phyloP scores from a whole-genome alignment of 2,113 vertebrate species.

The Hassar affinis region DNA sequence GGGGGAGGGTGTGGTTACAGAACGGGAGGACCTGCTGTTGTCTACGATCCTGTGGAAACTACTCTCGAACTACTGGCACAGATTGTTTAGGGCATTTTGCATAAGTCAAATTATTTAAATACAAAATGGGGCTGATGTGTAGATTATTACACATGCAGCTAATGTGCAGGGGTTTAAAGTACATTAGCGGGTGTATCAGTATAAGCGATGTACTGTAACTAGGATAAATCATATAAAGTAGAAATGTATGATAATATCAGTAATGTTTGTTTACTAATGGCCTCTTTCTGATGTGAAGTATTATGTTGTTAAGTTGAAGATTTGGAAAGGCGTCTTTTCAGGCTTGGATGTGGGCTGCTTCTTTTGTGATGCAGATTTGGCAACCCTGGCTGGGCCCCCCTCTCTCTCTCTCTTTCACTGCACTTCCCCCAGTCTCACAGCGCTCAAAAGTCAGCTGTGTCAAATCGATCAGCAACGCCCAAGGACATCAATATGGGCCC shows the following conservation, averaged over 20 bases:
- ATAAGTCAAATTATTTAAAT: constrained; percentile 2
- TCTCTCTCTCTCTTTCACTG: constrained; percentile 20
- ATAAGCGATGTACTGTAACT: neutral
- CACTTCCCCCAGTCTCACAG: constrained; percentile 41
- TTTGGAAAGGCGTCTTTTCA: neutral
- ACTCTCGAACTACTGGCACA: neutral
- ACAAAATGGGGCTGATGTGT: neutral
- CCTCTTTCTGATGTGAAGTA: neutral
- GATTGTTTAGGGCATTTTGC: neutral
- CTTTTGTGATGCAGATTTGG: neutral
- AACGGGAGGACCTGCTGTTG: constrained; percentile 20
- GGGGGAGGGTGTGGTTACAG: constrained; percentile 31
- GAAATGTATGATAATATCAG: neutral
- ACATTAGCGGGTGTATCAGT: neutral
- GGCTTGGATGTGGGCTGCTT: neutral
- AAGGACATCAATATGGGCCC: constrained; percentile 60
- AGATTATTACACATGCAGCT: neutral
- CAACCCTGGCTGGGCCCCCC: neutral
- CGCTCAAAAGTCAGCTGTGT: constrained; percentile 50
- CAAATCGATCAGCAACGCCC: constrained; percentile 62
- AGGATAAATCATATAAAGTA: neutral
- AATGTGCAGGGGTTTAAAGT: neutral
- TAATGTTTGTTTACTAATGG: neutral
- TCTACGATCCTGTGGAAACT: neutral
- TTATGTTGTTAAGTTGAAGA: neutral